Conservation (phyloP, 2,888 invertebrate species). For the Baronia brevicornis region DNA sequence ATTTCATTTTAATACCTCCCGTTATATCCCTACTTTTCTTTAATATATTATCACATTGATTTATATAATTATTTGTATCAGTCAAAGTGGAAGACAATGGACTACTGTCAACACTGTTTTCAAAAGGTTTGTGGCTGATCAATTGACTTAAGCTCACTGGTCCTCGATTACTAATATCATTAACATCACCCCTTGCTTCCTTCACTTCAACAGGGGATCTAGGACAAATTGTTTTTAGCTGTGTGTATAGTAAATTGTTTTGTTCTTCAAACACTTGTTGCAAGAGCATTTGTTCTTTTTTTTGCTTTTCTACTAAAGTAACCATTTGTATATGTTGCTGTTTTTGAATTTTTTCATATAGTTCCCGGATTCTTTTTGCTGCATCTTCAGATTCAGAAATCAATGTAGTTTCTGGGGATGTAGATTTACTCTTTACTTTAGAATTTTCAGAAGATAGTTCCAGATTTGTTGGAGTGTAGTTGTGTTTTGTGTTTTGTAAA, state of each 20-base stretch:
- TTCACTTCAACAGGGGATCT: slow-evolving; percentile 49
- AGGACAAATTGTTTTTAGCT: slow-evolving; percentile 59
- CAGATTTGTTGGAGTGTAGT: slow-evolving; percentile 25
- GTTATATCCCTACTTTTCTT: slow-evolving; percentile 56
- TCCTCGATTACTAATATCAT: slow-evolving; percentile 33
- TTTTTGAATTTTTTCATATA: slow-evolving; percentile 73
- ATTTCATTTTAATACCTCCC: slow-evolving; percentile 34
- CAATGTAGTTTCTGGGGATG: slow-evolving; percentile 15
- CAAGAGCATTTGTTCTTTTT: slow-evolving; percentile 77
- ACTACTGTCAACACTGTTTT: slow-evolving; percentile 25
- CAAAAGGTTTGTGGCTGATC: slow-evolving; percentile 43
- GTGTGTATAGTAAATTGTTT: slow-evolving; percentile 74
- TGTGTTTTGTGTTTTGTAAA: slow-evolving; percentile 27
- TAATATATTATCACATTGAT: slow-evolving; percentile 47
- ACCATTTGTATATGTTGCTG: slow-evolving; percentile 80
- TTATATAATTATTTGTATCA: slow-evolving; percentile 50
- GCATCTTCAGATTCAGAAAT: slow-evolving; percentile 49
- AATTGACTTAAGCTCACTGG: slow-evolving; percentile 64
- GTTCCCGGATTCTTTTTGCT: slow-evolving; percentile 49
- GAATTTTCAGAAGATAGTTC: slow-evolving; percentile 7
- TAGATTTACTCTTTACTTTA: slow-evolving; percentile 11
- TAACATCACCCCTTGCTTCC: slow-evolving; percentile 53
- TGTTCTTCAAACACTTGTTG: slow-evolving; percentile 80
- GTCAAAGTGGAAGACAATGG: slow-evolving; percentile 43
- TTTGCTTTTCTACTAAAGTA: slow-evolving; percentile 77